Evolutionary conservation across 1,140 invertebrate genomes (phyloP).

Genomic region (Drosophila lini): DNA sequence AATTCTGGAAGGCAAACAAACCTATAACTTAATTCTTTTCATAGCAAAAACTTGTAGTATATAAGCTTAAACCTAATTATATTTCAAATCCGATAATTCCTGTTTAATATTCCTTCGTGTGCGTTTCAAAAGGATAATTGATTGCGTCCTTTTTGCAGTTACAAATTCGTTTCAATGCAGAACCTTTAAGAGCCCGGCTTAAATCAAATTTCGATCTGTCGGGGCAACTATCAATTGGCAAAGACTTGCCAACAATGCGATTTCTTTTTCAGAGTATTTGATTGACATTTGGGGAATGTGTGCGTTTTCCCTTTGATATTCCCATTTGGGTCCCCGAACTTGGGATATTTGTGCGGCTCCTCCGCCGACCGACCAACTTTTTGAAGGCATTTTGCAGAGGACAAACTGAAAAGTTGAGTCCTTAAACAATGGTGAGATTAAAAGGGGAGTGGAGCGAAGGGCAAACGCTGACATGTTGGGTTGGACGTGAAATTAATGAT

Average conservation of each 20-base stretch:
- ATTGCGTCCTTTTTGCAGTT: neutral
- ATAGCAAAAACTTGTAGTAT: no score
- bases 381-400: slow-evolving; percentile 1
- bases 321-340: neutral
- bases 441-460: neutral
- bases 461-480: slow-evolving; percentile 18
- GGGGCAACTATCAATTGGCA: slow-evolving; percentile 18
- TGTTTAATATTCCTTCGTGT: neutral
- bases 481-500: slow-evolving; percentile 65
- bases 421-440: neutral
- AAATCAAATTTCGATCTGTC: slow-evolving; percentile 2
- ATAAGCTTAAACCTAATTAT: no score
- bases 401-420: slow-evolving; percentile 8
- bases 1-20: no score
- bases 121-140: neutral
- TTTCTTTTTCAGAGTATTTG: slow-evolving; percentile 25
- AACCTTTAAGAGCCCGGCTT: neutral
- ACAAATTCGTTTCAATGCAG: neutral
- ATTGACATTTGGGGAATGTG: slow-evolving; percentile 32
- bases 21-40: no score
- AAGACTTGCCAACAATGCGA: slow-evolving; percentile 28
- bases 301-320: slow-evolving; percentile 32
- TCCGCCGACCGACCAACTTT: slow-evolving; percentile 4
- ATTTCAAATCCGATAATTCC: neutral
- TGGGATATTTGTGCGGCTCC: neutral